These are phyloP conservation scores for Callosobruchus maculatus DNA, from an alignment of 2,888 invertebrate genomes.

Conservation along the genomic window DNA sequence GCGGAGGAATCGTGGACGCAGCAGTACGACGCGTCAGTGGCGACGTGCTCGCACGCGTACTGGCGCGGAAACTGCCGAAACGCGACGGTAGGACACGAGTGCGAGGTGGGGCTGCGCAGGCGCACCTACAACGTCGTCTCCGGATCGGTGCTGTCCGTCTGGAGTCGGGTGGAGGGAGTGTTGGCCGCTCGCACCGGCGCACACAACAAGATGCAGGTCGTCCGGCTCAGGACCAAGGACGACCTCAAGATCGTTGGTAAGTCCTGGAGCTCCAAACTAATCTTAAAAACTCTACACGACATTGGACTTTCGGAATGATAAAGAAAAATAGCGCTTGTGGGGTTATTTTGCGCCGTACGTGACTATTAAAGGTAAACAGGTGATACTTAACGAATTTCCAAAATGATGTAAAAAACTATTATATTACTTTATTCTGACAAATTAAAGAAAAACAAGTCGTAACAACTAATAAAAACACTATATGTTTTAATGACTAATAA, in stretches of 20 bases:
- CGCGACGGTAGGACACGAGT: slow-evolving; percentile 69
- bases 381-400: too few relatives aligned
- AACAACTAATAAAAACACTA: too few relatives aligned
- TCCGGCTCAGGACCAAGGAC: slow-evolving; percentile 84
- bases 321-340: too few relatives aligned
- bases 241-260: slow-evolving; percentile 87
- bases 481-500: too few relatives aligned
- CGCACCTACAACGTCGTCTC: slow-evolving; percentile 91
- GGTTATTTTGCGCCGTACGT: too few relatives aligned
- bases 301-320: too few relatives aligned
- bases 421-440: too few relatives aligned
- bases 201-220: slow-evolving; percentile 93
- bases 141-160: slow-evolving; percentile 96
- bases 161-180: slow-evolving; percentile 91
- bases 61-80: slow-evolving; percentile 89
- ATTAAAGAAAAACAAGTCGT: too few relatives aligned
- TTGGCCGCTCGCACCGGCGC: slow-evolving; percentile 72
- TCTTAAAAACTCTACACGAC: too few relatives aligned
- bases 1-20: slow-evolving; percentile 88
- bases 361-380: too few relatives aligned
- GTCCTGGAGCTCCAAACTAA: too few relatives aligned
- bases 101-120: slow-evolving; percentile 90
- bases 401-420: too few relatives aligned
- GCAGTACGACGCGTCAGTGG: slow-evolving; percentile 81
- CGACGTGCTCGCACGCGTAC: slow-evolving; percentile 88